phyloP scores from a whole-genome alignment of 1,140 invertebrate genomes.

The Arctopsyche grandis region DNA sequence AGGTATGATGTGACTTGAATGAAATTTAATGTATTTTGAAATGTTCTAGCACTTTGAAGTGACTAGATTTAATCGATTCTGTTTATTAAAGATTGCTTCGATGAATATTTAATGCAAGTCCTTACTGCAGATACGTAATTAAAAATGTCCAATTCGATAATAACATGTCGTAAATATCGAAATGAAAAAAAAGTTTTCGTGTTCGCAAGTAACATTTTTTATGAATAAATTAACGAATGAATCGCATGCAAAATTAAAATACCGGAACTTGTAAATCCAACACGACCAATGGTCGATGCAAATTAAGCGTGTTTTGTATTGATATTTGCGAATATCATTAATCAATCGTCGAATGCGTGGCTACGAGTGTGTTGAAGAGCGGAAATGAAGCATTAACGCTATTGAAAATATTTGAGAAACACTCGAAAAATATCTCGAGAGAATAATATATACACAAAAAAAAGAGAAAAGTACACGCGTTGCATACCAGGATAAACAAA shows the following conservation, averaged over 20 bases:
- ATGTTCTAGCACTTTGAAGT: too few species aligned
- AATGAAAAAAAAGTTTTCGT: neutral
- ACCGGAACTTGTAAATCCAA: neutral
- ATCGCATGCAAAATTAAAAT: neutral
- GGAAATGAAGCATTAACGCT: too few species aligned
- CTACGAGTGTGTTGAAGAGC: neutral
- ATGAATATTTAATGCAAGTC: too few species aligned
- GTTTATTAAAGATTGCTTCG: too few species aligned
- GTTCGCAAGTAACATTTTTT: neutral
- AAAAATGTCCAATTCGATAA: too few species aligned
- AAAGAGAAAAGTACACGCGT: neutral
- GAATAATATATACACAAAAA: too few species aligned
- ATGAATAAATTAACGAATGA: neutral
- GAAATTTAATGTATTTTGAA: too few species aligned
- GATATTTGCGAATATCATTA: neutral
- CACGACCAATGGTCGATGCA: neutral
- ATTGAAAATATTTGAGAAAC: too few species aligned
- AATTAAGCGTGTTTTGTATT: neutral
- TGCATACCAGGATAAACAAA: conserved; percentile 47
- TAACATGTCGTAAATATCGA: neutral
- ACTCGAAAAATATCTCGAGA: too few species aligned
- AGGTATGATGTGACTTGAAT: too few species aligned
- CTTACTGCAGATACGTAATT: too few species aligned
- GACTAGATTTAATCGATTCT: too few species aligned
- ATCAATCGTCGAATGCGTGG: neutral